Evolutionary conservation across 2,888 invertebrate genomes (phyloP), one percentile per base, ranked within the genome.

Genomic region (Gandaritis pyraliata): DNA sequence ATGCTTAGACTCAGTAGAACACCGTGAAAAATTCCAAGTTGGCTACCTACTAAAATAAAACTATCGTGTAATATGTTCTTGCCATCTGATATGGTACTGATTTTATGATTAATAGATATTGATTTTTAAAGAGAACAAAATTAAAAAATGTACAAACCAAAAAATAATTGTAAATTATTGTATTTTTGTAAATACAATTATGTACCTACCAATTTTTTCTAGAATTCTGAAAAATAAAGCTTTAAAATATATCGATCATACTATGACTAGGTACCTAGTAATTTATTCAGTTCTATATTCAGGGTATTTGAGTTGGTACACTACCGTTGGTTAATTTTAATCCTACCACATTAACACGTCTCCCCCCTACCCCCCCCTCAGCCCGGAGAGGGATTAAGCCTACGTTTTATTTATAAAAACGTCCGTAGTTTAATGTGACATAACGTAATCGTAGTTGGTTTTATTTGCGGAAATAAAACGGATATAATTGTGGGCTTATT

Each of bases 311-410:
- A 51, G 55, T 64, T 65, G 36, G 57, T 59, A 59, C 65, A 52
- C 66, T 64, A 48, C 65, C 68, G 52, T 67, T 65, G 64, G 66
- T 57, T 68, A 56, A 68, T 66, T 70, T 70, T 71, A 72, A 72
- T 72, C 65, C 66, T 58, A 60, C 64, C 63, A 70, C 68, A 71
- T 72, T 69, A 72, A 68, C 67, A 70, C 65, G 45, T 58, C 58
- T 41, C 66, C 62, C 56, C 18, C 15, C 15, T 15, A 15, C 11
- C 50, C 52, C 39, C 47, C 50, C 47, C 43, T 56, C 41, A 15
- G 54, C 59, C 38, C 16, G 23, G 33, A 15, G 61, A 46, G 58
- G 69, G 70, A 70, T 70, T 65, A 67, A 62, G 46, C 55, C 58
- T 50, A 55, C 56, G 57, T 47, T 70, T 59, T 69, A 63, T 71